Evolutionary conservation across 2,797 vertebrate species (phyloP), one percentile per base, ranked within the genome.

Genomic region (Apogon talboti): DNA sequence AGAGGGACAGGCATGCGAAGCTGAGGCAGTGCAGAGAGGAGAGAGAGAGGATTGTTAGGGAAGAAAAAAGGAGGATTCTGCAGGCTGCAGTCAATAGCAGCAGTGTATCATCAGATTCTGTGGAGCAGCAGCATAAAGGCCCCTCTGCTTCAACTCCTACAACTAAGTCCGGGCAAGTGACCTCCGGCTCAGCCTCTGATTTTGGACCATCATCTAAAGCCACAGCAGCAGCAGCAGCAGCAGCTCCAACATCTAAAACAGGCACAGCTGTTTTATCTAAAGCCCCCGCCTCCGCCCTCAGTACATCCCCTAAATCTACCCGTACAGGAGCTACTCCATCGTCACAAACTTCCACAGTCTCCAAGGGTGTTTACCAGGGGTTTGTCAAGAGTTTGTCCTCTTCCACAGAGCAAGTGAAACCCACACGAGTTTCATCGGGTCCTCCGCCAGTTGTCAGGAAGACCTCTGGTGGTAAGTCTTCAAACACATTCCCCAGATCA

Each of bases 11-110:
- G 38, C 95, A 95, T 19, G 91, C 89, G 70, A 99, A 98, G 77
- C 92, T 99, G 68, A 93, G 95, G 85, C 95, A 96, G 79, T 99
- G 98, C 91, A 91, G 94, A 60, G 95, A 96, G 37, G 96, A 98
- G 76, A 90, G 97, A 46, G 97, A 98, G 84, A 89, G 94, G 86
- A 97, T 98, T 14, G 89, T 98, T 11, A 90, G 95, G 7, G 96
- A 97, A 82, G 98, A 99, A 81, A 98, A 96, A 78, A 90, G 95
- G n/a, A 89, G 95, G 72, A 93, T 96, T 49, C 89, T 96, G 37
- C 93, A 92, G 63, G 89, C 90, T 3, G 42, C 85, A 0, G 87
- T 84, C 15, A 92, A 92, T 21, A 85, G 79, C 71, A 69, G 74
- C 66, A 69, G 76, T 47, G 54, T 37, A 1, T 58, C 86, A 3